phyloP scores from a whole-genome alignment of 1,140 invertebrate species.

The Ctenoplectra terminalis region DNA sequence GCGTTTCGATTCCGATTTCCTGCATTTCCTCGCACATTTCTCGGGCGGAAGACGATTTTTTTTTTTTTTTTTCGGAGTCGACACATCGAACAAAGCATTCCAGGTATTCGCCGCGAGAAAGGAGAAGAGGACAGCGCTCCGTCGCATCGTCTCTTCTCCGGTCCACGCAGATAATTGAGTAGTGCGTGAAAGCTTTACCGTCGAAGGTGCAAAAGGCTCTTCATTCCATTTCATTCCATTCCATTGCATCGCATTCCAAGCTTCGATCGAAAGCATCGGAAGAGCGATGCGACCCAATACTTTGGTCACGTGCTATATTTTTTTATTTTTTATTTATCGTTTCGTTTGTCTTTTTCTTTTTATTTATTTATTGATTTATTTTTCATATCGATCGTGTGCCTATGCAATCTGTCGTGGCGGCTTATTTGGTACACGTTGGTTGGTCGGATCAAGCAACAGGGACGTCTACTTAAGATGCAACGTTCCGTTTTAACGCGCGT shows the following conservation, averaged over 20 bases:
- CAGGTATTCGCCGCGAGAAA: slow-evolving; percentile 24
- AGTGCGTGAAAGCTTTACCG: slow-evolving; percentile 63
- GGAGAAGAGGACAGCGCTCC: not conserved
- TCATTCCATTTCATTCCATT: slow-evolving; percentile 63
- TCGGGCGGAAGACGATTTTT: slow-evolving; percentile 44
- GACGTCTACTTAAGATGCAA: not conserved
- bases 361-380: too few relatives aligned
- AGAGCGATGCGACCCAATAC: slow-evolving; percentile 34
- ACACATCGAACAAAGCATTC: slow-evolving; percentile 60
- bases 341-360: not conserved
- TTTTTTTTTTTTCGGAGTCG: too few relatives aligned
- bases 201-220: slow-evolving; percentile 64
- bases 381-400: not conserved
- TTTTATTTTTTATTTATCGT: not conserved
- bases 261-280: slow-evolving; percentile 55
- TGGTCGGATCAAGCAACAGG: not conserved
- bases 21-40: slow-evolving; percentile 23
- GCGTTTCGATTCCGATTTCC: slow-evolving; percentile 46
- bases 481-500: not conserved
- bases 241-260: slow-evolving; percentile 67
- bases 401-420: not conserved
- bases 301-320: not conserved
- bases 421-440: too few relatives aligned
- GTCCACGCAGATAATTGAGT: slow-evolving; percentile 38
- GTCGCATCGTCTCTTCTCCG: slow-evolving; percentile 3